Evolutionary conservation across 23 tunicate genomes (phyloP).

Genomic region (Halocynthia roretzi): DNA sequence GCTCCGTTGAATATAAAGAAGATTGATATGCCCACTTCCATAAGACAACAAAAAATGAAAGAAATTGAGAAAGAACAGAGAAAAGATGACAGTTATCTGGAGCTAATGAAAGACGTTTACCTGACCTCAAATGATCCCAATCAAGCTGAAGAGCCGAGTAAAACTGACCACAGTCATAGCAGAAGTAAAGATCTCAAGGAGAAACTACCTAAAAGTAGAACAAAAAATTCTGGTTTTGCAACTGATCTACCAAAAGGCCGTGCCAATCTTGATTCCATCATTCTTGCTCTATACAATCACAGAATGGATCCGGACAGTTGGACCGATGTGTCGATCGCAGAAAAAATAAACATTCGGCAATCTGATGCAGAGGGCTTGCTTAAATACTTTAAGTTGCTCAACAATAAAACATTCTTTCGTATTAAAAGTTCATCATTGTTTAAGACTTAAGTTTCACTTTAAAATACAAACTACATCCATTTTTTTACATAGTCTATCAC

Average conservation of each 20-base stretch:
- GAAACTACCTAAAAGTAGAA: constrained; percentile 7
- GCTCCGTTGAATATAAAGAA: constrained; percentile 75
- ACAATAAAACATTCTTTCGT: too few species aligned
- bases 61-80: constrained; percentile 1
- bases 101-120: constrained; percentile 16
- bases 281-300: constrained; percentile 11
- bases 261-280: constrained; percentile 2
- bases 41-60: not conserved
- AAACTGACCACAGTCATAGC: not conserved
- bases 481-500: too few species aligned
- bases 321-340: constrained; percentile 15
- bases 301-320: constrained; percentile 6
- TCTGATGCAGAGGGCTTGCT: constrained; percentile 5
- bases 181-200: not conserved
- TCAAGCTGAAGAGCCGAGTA: not conserved
- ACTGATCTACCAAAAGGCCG: constrained; percentile 11
- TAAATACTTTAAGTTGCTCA: constrained; percentile 7
- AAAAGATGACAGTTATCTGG: constrained; percentile 6
- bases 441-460: too few species aligned
- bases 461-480: too few species aligned
- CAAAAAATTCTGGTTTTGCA: not conserved
- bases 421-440: too few species aligned
- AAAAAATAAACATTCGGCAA: constrained; percentile 6
- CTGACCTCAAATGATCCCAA: constrained; percentile 14
- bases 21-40: constrained; percentile 46